Percentiles rank a stretch among this genome's conserved stretches.
These are phyloP conservation scores for Pogona vitticeps DNA, from an alignment of 2,113 vertebrate genomes.

Conservation along the genomic window DNA sequence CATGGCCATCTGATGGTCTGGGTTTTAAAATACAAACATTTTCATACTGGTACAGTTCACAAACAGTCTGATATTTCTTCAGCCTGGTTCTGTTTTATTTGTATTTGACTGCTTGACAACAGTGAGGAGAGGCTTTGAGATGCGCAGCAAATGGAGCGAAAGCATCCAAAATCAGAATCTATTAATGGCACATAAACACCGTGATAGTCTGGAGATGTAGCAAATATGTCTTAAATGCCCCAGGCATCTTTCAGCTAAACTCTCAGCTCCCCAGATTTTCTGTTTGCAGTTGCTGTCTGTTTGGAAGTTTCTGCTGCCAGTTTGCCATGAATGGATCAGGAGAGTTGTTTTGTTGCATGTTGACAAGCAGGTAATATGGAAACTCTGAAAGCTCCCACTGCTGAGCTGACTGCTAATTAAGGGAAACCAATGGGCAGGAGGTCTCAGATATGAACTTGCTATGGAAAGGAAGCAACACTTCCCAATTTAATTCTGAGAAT, in stretches of 20 bases:
- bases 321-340: neutral
- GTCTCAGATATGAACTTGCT: neutral
- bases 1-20: neutral
- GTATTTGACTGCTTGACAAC: neutral
- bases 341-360: neutral
- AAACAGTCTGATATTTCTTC: neutral
- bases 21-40: neutral
- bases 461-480: neutral
- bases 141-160: neutral
- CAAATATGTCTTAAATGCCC: neutral
- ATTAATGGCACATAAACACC: constrained; percentile 1
- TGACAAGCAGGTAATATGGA: neutral
- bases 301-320: neutral
- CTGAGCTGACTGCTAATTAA: neutral
- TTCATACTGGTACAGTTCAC: neutral
- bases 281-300: neutral
- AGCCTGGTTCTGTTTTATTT: neutral
- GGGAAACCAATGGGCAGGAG: neutral
- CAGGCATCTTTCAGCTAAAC: constrained; percentile 17
- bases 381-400: neutral
- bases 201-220: neutral
- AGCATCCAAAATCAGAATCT: neutral
- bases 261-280: neutral
- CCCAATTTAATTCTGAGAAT: neutral
- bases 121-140: neutral